phyloP scores from a whole-genome alignment of 1,140 invertebrate species.

The Asbolus verrucosus region DNA sequence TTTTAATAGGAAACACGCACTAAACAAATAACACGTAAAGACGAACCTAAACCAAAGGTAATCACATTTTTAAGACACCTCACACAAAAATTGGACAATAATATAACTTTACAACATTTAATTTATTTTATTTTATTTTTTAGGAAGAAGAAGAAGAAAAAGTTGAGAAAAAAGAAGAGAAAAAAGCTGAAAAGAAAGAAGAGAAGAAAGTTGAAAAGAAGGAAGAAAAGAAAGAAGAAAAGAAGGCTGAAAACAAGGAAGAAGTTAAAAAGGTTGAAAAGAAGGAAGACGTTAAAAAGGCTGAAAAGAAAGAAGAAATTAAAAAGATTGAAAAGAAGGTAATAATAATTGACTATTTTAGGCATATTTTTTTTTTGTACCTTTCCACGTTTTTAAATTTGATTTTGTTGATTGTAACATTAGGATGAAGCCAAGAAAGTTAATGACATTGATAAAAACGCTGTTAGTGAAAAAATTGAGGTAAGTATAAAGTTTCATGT shows the following conservation, averaged over 20 bases:
- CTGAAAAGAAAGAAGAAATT: conserved; percentile 67
- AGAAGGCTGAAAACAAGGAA: conserved; percentile 63
- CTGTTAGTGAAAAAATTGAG: conserved; percentile 61
- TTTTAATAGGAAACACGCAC: conserved; percentile 38
- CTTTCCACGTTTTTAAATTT: conserved; percentile 18
- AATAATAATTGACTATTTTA: conserved; percentile 41
- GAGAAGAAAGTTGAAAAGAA: conserved; percentile 67
- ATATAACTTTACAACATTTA: too few relatives aligned
- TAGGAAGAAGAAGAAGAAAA: conserved; percentile 61
- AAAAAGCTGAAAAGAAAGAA: conserved; percentile 64
- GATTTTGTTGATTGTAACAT: conserved; percentile 48
- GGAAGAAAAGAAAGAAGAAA: conserved; percentile 65
- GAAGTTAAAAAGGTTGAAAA: conserved; percentile 59
- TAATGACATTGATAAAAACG: conserved; percentile 67
- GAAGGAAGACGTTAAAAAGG: conserved; percentile 66
- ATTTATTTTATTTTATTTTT: conserved; percentile 33
- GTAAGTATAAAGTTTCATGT: conserved; percentile 49
- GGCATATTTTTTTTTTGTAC: conserved; percentile 45
- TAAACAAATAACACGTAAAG: conserved; percentile 52
- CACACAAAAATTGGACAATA: conserved; percentile 20
- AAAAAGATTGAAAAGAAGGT: conserved; percentile 63
- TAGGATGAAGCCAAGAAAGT: conserved; percentile 67
- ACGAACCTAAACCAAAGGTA: conserved; percentile 48
- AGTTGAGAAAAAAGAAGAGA: conserved; percentile 67
- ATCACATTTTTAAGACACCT: conserved; percentile 18